Evolutionary conservation across 2,888 invertebrate genomes (phyloP).

Genomic region (Automeris io): DNA sequence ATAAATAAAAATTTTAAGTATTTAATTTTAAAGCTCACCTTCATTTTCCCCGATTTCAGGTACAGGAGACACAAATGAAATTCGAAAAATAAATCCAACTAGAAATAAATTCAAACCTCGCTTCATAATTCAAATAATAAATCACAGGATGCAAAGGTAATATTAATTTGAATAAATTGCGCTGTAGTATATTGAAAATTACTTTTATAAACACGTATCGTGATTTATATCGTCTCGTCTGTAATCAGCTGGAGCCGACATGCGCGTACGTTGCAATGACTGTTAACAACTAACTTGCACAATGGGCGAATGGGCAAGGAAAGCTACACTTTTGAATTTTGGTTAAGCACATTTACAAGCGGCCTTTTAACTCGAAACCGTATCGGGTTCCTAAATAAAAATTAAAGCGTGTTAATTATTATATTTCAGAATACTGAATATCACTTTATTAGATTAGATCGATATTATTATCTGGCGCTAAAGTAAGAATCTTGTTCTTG

Average conservation of each 20-base stretch:
- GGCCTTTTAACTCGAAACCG: no score
- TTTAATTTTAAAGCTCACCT: constrained; percentile 37
- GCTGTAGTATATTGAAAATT: background rate
- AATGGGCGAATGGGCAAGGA: constrained; percentile 1
- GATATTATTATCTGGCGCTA: no score
- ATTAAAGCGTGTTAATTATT: no score
- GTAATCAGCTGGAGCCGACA: constrained; percentile 15
- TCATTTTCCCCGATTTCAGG: constrained; percentile 59
- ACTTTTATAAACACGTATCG: background rate
- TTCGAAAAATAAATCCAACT: constrained; percentile 53
- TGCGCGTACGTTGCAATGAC: constrained; percentile 27
- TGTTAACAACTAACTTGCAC: constrained; percentile 10
- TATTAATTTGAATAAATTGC: background rate
- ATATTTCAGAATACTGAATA: no score
- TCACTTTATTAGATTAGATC: no score
- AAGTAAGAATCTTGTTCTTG: no score
- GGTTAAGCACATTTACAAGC: no score
- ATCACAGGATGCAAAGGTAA: background rate
- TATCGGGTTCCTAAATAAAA: no score
- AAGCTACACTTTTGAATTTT: no score
- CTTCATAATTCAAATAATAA: constrained; percentile 32
- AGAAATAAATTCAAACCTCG: constrained; percentile 42
- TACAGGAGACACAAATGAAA: constrained; percentile 52
- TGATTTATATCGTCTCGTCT: constrained; percentile 11
- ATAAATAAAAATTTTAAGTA: background rate